Base-by-base conservation (phyloP, 2,113 vertebrate species). In the Catagonus wagneri region DNA sequence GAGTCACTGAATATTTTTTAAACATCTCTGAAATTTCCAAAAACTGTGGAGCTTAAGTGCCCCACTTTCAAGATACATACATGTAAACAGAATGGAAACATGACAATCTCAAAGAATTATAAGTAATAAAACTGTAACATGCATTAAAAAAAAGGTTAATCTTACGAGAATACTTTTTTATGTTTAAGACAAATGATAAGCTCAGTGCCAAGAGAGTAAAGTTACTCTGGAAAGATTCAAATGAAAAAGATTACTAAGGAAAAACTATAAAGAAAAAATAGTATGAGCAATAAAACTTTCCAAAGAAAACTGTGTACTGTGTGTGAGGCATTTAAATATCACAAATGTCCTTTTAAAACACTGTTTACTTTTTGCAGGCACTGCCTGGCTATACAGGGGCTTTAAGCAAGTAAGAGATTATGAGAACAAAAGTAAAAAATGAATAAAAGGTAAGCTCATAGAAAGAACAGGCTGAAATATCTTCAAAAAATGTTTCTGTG, bases 111-210 rank as follows among this genome's bases (percentile, higher is more conserved):
- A 89, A 39, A 93, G n/a, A 96, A 78, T 6, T 88, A 36, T 69
- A 92, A 94, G 52, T 54, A 84, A 69, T 90, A 81, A 80, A 90
- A 84, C 34, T 66, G 91, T 36, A 92, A 69, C 32, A 78, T n/a
- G 32, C 27, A 87, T 32, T 44, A 11, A 36, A 63, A 52, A 52
- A 76, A 65, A 50, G 29, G n/a, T 84, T 78, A 79, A 72, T 80
- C 36, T 83, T n/a, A 13, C 39, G 19, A 90, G 23, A 65, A 87
- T 36, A 75, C 16, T 56, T 79, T 68, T 90, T 95, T 69, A 86
- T 36, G 11, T 81, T 66, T 19, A 7, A 90, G 60, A 61, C 9
- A 79, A 83, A 95, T 89, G 6, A 89, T 54, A 92, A 65, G 23
- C 16, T 84, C 16, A 58, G n/a, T 63, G 68, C 2, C 7, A 92